Base-by-base conservation (phyloP, 2,888 invertebrate species). In the Aradus depressus region DNA sequence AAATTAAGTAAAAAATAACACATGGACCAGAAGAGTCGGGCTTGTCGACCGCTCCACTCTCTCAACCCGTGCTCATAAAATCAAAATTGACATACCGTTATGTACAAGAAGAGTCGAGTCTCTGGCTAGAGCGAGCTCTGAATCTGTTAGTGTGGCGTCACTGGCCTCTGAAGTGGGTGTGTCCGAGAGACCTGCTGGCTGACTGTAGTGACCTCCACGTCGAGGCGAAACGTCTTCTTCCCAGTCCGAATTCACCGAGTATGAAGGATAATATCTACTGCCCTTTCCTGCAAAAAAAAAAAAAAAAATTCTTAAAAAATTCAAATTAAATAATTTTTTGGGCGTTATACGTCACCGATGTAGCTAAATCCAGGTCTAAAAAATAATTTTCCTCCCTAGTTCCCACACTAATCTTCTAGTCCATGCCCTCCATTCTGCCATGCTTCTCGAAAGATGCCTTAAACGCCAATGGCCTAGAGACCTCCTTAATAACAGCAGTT, bases 91-190 rank as follows among this genome's bases (percentile, higher is more conserved):
- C 79, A 75, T 60, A 85, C 85, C 85, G 81, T 84, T 85, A 75
- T 85, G 84, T 61, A 84, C 81, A 62, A 85, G 80, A 60, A 85
- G 77, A 60, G 85, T 84, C 43, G 81, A 83, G 66, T 85, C 84
- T 66, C 85, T 76, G 64, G 84, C 84, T 62, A 85, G 75, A 63
- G 85, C 84, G 66, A 84, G 73, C 72, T 87, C 87, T 19, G 84
- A 83, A 70, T 86, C 87, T 31, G 85, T 86, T 63, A 86, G 76
- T 22, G 86, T 85, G 35, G 84, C 84, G 77, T 85, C 84, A 59
- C 85, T 86, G 58, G 82, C 84, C 68, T 86, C 86, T 59, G 84
- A 82, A 38, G 83, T 82, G 59, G 85, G 85, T 65, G 85, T 82
- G 72, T 85, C 80, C 67, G 84, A 80, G 62, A 85, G 74, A 63